Conservation (phyloP, 2,797 vertebrate genomes). For the Siniperca undulata region DNA sequence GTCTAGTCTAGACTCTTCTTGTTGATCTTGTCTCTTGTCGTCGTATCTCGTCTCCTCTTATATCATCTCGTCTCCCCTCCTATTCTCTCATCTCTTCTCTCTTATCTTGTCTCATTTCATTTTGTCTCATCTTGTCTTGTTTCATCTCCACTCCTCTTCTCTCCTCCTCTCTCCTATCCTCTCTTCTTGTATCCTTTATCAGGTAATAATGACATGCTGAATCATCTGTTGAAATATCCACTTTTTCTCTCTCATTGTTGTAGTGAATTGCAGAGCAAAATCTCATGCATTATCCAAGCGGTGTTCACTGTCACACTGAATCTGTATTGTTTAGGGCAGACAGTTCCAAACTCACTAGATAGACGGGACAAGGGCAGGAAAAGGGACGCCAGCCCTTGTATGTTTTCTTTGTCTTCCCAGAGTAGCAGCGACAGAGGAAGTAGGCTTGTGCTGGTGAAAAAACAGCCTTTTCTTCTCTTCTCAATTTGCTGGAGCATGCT, state of each 20-base stretch:
- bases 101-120: background rate
- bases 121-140: constrained; percentile 17
- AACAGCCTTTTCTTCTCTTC: constrained; percentile 45
- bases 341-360: constrained; percentile 27
- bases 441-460: constrained; percentile 25
- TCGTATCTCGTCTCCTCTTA: background rate
- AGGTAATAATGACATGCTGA: constrained; percentile 52
- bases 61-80: background rate
- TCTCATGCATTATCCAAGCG: constrained; percentile 27
- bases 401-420: constrained; percentile 57
- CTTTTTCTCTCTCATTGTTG: constrained; percentile 25
- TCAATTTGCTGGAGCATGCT: constrained; percentile 50
- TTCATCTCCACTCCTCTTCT: constrained; percentile 5
- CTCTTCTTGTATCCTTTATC: constrained; percentile 22
- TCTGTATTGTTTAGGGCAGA: constrained; percentile 17
- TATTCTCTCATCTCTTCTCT: background rate
- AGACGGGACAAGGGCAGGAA: constrained; percentile 45
- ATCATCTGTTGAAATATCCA: constrained; percentile 48
- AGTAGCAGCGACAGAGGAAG: constrained; percentile 46
- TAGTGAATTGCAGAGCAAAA: background rate
- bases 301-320: constrained; percentile 27
- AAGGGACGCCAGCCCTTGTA: constrained; percentile 23
- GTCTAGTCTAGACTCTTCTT: background rate
- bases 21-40: background rate
- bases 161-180: background rate